Percentiles rank a stretch among this genome's conserved stretches.
Conservation (phyloP, 2,113 vertebrate genomes). For the Oryzias celebensis region DNA sequence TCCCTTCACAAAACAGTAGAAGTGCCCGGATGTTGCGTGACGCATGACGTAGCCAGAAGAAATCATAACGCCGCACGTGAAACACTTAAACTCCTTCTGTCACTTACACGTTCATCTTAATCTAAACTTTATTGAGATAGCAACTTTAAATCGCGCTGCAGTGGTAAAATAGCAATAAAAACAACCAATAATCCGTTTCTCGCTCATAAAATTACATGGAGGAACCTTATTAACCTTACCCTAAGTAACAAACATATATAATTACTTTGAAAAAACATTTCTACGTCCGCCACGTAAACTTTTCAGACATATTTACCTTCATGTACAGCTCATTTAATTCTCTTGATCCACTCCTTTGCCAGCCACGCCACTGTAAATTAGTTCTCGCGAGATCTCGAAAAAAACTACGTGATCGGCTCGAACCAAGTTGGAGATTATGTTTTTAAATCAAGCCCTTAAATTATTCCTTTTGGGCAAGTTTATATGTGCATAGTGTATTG, state of each 20-base stretch:
- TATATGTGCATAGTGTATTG: not conserved
- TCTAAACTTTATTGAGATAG: no score
- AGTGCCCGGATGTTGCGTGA: slow-evolving; percentile 51
- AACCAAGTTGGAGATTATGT: slow-evolving; percentile 30
- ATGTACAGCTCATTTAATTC: not conserved
- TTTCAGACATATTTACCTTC: slow-evolving; percentile 34
- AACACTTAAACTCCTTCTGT: not conserved
- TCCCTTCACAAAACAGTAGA: not conserved
- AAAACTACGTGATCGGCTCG: slow-evolving; percentile 34
- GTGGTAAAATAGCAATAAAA: no score
- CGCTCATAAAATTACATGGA: no score
- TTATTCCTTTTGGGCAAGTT: accelerated
- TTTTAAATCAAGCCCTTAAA: not conserved
- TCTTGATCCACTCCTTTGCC: no score
- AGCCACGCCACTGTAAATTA: not conserved
- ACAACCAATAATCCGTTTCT: no score
- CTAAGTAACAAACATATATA: no score
- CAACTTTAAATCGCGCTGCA: no score
- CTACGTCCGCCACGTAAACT: not conserved
- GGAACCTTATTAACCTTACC: no score
- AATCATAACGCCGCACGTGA: slow-evolving; percentile 15
- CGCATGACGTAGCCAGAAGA: not conserved
- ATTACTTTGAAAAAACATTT: not conserved
- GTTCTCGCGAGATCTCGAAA: slow-evolving; percentile 48
- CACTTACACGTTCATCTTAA: no score